Evolutionary conservation across 2,888 invertebrate species (phyloP), one percentile per base, ranked within the genome.

Genomic region (Orgyia antiqua): DNA sequence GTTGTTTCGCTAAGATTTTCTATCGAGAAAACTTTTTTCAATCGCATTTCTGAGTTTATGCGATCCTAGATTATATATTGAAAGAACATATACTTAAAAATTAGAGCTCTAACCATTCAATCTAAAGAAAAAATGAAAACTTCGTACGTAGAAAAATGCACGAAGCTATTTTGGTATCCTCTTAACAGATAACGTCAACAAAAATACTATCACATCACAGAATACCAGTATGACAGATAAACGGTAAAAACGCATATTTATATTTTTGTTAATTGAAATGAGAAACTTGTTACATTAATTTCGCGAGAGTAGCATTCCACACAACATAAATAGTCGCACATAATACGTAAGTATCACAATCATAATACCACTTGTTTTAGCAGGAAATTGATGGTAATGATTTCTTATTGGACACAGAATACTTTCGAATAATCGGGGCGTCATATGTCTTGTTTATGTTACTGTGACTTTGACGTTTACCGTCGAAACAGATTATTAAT

Each of bases 331-430:
- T 42, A 49, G 33, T 29, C 30, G 31, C 33, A 30, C 36, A 44
- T 45, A 39, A 33, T 39, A 43, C 35, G 27, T 25, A 41, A 46
- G 42, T 45, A 46, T 48, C 42, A 40, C 39, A 44, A 52, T 32
- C 40, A 47, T 52, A 42, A 39, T 42, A 39, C 49, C 35, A 37
- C 49, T 48, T 53, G 43, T 53, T 42, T 44, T 37, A 52, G 65
- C 76, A 69, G 77, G 79, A 79, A 78, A 75, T 76, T 58, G 56
- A 66, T 71, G n/a, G 43, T 69, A 75, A 70, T 68, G 61, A 58
- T 42, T 34, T 67, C 68, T 75, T 77, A 76, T 78, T 69, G 60
- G 58, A 46, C 49, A 58, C 48, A 55, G 51, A 53, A 58, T 58
- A 68, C 74, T 75, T 76, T 76, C 73, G 55, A 69, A 62, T 57